A percentile compares a stretch with the other conserved stretches of the same genome.
These are phyloP conservation scores for Pandemis heparana DNA, from an alignment of 2,888 invertebrate genomes.

Conservation along the genomic window DNA sequence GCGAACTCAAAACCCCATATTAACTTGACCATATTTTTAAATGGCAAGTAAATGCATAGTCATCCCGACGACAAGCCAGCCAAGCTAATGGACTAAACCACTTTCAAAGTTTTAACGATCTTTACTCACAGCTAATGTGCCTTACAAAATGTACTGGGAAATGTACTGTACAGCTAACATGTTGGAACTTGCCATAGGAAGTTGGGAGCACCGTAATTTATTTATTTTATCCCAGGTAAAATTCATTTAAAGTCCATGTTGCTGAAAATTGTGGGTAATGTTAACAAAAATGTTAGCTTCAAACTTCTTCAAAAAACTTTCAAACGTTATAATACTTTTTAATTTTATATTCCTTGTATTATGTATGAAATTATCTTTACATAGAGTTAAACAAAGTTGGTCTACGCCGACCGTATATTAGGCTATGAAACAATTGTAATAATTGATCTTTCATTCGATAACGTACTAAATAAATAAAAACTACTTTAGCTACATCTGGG, in stretches of 20 bases:
- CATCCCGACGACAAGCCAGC: slow-evolving; percentile 55
- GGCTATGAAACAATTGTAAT: too few species aligned
- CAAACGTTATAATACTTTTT: too few species aligned
- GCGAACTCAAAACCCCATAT: slow-evolving; percentile 6
- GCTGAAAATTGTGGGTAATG: background rate
- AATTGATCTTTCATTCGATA: background rate
- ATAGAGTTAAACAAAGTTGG: too few species aligned
- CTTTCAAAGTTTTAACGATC: slow-evolving; percentile 79
- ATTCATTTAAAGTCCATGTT: background rate
- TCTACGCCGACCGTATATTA: too few species aligned
- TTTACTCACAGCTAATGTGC: slow-evolving; percentile 74
- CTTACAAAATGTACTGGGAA: slow-evolving; percentile 52
- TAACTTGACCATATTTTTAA: slow-evolving; percentile 44
- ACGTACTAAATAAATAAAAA: background rate
- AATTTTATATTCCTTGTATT: too few species aligned
- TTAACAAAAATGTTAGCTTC: too few species aligned
- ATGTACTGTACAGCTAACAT: slow-evolving; percentile 29
- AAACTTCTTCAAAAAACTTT: too few species aligned
- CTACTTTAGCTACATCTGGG: background rate
- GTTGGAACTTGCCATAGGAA: slow-evolving; percentile 6
- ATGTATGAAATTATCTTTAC: too few species aligned
- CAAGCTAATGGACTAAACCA: slow-evolving; percentile 77
- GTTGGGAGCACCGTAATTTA: background rate
- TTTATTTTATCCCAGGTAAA: background rate
- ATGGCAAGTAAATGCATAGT: slow-evolving; percentile 54